A percentile compares a stretch with the other conserved stretches of the same genome.
Conservation (phyloP, 2,888 invertebrate species). For the Epistrophe grossulariae region DNA sequence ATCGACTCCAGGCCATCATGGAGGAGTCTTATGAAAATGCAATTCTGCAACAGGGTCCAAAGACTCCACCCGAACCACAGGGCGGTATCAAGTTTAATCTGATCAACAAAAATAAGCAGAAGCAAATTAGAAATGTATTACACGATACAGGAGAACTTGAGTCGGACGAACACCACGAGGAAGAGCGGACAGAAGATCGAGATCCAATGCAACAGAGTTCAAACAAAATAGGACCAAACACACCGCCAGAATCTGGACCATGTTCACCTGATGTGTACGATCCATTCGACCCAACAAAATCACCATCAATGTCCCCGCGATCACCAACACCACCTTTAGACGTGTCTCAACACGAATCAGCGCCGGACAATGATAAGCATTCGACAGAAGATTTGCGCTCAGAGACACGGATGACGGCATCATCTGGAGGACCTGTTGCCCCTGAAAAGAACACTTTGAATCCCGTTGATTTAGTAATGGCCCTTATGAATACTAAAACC, state of each 20-base stretch:
- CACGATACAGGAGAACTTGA: slow-evolving; percentile 83
- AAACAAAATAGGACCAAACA: slow-evolving; percentile 88
- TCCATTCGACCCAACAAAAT: slow-evolving; percentile 96
- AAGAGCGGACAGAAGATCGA: slow-evolving; percentile 55
- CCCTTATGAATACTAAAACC: slow-evolving; percentile 84
- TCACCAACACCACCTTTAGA: slow-evolving; percentile 80
- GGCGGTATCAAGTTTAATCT: slow-evolving; percentile 86
- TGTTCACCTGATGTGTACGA: slow-evolving; percentile 94
- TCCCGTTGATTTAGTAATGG: slow-evolving; percentile 86
- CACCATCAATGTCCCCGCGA: slow-evolving; percentile 84
- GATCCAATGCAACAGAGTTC: slow-evolving; percentile 77
- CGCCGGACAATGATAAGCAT: slow-evolving; percentile 58
- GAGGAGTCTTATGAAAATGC: slow-evolving; percentile 82
- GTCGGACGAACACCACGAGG: slow-evolving; percentile 56
- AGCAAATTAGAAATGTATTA: slow-evolving; percentile 87
- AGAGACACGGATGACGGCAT: slow-evolving; percentile 59
- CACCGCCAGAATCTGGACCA: slow-evolving; percentile 88
- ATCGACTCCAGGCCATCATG: slow-evolving; percentile 80
- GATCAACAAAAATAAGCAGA: slow-evolving; percentile 84
- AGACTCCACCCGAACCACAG: slow-evolving; percentile 90
- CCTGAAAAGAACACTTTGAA: slow-evolving; percentile 82
- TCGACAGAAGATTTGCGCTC: slow-evolving; percentile 69
- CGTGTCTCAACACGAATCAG: slow-evolving; percentile 58
- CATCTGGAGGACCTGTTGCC: slow-evolving; percentile 37
- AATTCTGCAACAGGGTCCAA: slow-evolving; percentile 86